Evolutionary conservation across 2,888 invertebrate species (phyloP), one percentile per base, ranked within the genome.

Genomic region (Zaprionus bogoriensis): DNA sequence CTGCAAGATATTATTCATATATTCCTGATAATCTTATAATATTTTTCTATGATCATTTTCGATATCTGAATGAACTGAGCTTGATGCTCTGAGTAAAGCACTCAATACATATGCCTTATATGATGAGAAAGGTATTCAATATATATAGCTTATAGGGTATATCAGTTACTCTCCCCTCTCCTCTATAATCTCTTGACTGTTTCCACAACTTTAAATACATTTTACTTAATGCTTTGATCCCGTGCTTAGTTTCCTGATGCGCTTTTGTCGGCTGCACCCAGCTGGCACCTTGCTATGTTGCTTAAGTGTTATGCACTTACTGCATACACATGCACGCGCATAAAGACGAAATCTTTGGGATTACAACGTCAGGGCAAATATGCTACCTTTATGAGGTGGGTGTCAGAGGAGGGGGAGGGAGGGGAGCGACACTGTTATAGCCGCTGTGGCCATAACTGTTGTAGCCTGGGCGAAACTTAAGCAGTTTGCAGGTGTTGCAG

Each of bases 301-400:
- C 82, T 85, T 82, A 75, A 80, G 85, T 80, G 79, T 80, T 85
- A 85, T 80, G 80, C 85, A 82, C 85, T 81, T 67, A 74, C 80
- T 62, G 59, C 58, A 62, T 47, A 50, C 63, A 63, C 72, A 57
- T 62, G 70, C 70, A 68, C 62, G 47, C 51, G 61, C 81, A 74
- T 77, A 80, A 83, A 67, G 81, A 63, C 54, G 53, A 82, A 80
- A 85, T 80, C 82, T 82, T 67, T 75, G 52, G 68, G 80, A 85
- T 85, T 85, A 85, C 82, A 85, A 67, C 76, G 65, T 61, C 55
- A 75, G 58, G 74, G 78, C 51, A 78, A 69, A 76, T 72, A 72
- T 69, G 72, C 74, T 64, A 48, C 54, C 51, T 60, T n/a, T n/a
- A n/a, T n/a, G 47, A 12, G 10, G 27, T 32, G 17, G 19, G 27